A percentile compares a stretch with the other conserved stretches of the same genome.
Evolutionary conservation across 2,888 invertebrate genomes (phyloP).

Genomic region (Xanthia togata): DNA sequence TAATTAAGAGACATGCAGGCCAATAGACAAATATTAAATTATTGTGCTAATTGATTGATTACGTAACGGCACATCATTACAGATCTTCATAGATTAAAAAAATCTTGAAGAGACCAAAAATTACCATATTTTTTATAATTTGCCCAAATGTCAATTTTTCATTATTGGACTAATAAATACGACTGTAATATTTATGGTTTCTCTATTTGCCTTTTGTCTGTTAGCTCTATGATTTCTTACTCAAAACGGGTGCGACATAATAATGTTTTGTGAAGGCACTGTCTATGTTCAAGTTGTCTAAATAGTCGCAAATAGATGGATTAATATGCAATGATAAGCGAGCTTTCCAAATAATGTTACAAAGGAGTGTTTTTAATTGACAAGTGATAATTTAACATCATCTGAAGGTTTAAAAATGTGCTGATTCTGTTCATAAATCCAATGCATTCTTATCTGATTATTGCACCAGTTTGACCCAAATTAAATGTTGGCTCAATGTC

Average conservation of each 20-base stretch:
- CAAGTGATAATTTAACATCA: slow-evolving; percentile 52
- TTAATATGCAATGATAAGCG: slow-evolving; percentile 61
- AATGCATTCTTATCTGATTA: neutral
- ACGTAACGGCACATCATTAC: too few relatives aligned
- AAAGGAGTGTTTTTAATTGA: slow-evolving; percentile 17
- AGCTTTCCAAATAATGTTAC: slow-evolving; percentile 29
- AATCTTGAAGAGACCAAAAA: too few relatives aligned
- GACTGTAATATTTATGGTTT: neutral
- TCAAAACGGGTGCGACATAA: neutral
- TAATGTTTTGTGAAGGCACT: slow-evolving; percentile 8
- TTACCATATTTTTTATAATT: too few relatives aligned
- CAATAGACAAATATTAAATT: neutral
- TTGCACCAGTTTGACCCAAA: neutral
- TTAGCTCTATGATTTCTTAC: too few relatives aligned
- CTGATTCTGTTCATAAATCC: neutral
- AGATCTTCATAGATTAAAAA: too few relatives aligned
- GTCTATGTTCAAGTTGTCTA: slow-evolving; percentile 12
- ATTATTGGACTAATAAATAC: neutral
- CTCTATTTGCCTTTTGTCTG: neutral
- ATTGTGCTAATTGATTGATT: too few relatives aligned
- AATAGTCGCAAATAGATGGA: slow-evolving; percentile 25
- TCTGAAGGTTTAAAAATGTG: neutral
- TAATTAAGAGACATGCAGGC: neutral
- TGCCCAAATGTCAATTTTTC: neutral
- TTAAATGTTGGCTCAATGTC: neutral